Conservation (phyloP, 2,113 vertebrate genomes). For the Solenodon paradoxus region DNA sequence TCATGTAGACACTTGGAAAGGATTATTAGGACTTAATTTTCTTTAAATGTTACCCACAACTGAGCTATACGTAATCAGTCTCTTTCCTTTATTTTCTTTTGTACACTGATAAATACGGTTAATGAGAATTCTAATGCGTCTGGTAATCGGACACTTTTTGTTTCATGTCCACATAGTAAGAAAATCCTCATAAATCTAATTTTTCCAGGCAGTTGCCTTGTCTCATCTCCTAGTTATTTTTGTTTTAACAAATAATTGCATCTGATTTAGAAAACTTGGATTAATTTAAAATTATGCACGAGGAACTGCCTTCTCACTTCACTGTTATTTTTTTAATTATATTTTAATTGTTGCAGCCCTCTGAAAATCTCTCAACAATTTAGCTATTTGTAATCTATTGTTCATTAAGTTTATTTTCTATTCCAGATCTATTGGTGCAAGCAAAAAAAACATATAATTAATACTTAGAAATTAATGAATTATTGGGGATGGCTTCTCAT, state of each 20-base stretch:
- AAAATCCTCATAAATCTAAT: background rate
- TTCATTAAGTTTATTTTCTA: background rate
- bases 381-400: background rate
- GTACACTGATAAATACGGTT: background rate
- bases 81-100: background rate
- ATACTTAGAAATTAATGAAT: background rate
- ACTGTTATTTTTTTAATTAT: conserved; percentile 22
- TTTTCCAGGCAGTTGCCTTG: background rate
- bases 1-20: background rate
- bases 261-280: background rate
- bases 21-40: background rate
- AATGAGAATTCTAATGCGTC: background rate
- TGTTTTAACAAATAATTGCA: background rate
- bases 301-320: background rate
- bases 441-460: background rate
- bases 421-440: background rate
- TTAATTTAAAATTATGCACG: background rate
- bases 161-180: background rate
- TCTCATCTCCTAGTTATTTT: background rate
- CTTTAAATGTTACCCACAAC: background rate
- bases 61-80: background rate
- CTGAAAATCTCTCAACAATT: background rate
- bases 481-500: background rate
- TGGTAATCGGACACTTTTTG: background rate
- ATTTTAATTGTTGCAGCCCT: conserved; percentile 22